Conservation (phyloP, 2,888 invertebrate genomes). For the Cremastinae sp. region DNA sequence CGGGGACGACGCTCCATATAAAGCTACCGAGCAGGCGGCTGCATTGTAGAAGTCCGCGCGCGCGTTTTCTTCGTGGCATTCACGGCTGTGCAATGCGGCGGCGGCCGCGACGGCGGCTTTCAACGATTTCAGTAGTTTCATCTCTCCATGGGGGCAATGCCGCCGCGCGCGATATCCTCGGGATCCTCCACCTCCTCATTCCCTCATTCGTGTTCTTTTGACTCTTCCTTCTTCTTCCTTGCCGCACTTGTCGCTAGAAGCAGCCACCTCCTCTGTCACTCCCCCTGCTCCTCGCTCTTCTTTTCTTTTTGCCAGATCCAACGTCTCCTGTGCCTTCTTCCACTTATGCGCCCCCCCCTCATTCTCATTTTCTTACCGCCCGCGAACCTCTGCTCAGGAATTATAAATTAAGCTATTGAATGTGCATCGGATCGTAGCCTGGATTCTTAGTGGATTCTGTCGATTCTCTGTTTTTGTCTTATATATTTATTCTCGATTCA, state of each 20-base stretch:
- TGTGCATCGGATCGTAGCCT: slow-evolving; percentile 67
- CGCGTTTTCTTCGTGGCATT: slow-evolving; percentile 67
- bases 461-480: slow-evolving; percentile 36
- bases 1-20: slow-evolving; percentile 79
- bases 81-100: slow-evolving; percentile 52
- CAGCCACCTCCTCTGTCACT: slow-evolving; percentile 38
- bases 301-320: slow-evolving; percentile 18
- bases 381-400: slow-evolving; percentile 66
- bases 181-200: slow-evolving; percentile 54
- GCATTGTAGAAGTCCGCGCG: slow-evolving; percentile 70
- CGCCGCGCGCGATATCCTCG: slow-evolving; percentile 53
- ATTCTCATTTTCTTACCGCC: slow-evolving; percentile 62
- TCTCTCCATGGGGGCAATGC: slow-evolving; percentile 60
- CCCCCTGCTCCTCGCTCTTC: slow-evolving; percentile 29
- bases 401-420: slow-evolving; percentile 80
- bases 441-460: slow-evolving; percentile 27
- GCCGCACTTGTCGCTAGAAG: slow-evolving; percentile 54
- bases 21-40: slow-evolving; percentile 72
- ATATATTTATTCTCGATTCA: not conserved
- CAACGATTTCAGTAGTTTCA: slow-evolving; percentile 67
- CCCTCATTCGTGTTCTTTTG: slow-evolving; percentile 58
- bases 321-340: slow-evolving; percentile 46
- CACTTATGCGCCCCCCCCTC: slow-evolving; percentile 54
- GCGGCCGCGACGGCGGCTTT: slow-evolving; percentile 55
- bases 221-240: slow-evolving; percentile 66